A percentile compares a stretch with the other conserved stretches of the same genome.
phyloP scores from a whole-genome alignment of 2,888 invertebrate species.

The Tiliacea citrago region DNA sequence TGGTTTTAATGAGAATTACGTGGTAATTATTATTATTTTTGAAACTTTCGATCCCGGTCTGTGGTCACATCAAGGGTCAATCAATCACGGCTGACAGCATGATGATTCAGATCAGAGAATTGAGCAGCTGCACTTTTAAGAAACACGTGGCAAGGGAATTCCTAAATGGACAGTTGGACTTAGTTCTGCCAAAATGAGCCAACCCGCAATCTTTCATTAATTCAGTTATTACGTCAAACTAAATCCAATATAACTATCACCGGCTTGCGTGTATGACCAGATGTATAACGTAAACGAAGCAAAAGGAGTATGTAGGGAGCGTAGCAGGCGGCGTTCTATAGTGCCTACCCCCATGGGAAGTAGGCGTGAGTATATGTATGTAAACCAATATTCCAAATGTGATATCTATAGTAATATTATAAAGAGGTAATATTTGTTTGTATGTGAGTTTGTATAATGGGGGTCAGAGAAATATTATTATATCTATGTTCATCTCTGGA shows the following conservation, averaged over 20 bases:
- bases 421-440: too few species aligned
- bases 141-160: neutral
- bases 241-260: too few species aligned
- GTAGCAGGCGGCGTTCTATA: too few species aligned
- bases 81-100: slow-evolving; percentile 10
- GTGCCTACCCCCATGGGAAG: too few species aligned
- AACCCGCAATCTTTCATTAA: neutral
- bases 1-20: slow-evolving; percentile 36
- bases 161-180: neutral
- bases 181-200: neutral
- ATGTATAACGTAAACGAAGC: too few species aligned
- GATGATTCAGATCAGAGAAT: neutral
- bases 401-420: too few species aligned
- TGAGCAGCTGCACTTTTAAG: neutral
- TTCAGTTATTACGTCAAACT: neutral
- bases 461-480: too few species aligned
- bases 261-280: too few species aligned
- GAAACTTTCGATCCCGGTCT: slow-evolving; percentile 3
- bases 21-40: slow-evolving; percentile 19
- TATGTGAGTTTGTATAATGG: too few species aligned
- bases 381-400: neutral
- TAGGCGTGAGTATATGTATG: too few species aligned
- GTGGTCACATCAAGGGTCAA: slow-evolving; percentile 12
- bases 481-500: too few species aligned
- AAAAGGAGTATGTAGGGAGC: too few species aligned